phyloP scores from a whole-genome alignment of 2,888 invertebrate genomes.

The Thecophora atra region DNA sequence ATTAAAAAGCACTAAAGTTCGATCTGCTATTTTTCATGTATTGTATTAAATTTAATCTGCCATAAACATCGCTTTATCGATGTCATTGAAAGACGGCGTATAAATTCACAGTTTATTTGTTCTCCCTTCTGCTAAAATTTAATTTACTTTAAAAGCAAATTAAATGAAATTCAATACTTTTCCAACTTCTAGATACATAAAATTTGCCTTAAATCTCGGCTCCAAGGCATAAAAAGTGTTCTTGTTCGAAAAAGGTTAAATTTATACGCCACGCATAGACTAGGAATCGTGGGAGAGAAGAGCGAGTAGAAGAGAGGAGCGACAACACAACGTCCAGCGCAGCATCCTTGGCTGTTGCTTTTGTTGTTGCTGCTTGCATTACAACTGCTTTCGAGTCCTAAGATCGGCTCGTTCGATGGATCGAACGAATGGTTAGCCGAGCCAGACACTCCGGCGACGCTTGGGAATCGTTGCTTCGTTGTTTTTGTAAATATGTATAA shows the following conservation, averaged over 20 bases:
- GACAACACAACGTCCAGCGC: too few relatives aligned
- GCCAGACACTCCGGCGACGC: conserved; percentile 35
- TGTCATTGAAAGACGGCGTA: neutral
- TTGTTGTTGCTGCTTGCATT: neutral
- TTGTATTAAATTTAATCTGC: neutral
- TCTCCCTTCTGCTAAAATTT: neutral
- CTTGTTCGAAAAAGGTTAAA: conserved; percentile 34
- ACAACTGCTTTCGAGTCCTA: conserved; percentile 1
- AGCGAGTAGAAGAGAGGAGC: conserved; percentile 10
- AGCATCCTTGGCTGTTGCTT: conserved; percentile 28
- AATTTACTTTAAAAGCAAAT: conserved; percentile 13
- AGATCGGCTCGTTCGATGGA: conserved; percentile 13
- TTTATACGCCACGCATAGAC: conserved; percentile 25
- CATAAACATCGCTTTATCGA: conserved; percentile 10
- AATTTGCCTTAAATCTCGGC: neutral
- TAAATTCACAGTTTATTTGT: neutral
- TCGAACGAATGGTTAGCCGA: neutral
- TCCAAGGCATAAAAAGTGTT: conserved; percentile 12
- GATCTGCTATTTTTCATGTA: neutral
- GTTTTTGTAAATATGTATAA: neutral
- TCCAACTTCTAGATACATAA: conserved; percentile 2
- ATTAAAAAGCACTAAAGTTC: neutral
- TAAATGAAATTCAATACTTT: conserved; percentile 32
- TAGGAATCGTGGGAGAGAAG: neutral
- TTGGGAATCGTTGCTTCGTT: conserved; percentile 21